Conservation (phyloP, 2,797 vertebrate species). For the Lithobates pipiens region DNA sequence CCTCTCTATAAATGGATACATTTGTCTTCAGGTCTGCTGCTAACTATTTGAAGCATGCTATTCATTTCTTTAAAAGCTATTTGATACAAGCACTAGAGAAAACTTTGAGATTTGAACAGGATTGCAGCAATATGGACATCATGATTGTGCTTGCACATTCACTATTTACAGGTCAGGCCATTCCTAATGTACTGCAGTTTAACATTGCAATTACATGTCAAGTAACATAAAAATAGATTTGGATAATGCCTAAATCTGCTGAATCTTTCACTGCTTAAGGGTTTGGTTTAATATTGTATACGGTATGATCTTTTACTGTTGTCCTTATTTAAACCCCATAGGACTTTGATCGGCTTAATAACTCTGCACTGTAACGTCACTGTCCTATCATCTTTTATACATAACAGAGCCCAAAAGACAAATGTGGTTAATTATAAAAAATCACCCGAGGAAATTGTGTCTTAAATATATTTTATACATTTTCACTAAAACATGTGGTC, state of each 20-base stretch:
- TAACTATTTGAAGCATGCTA: neutral
- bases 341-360: slow-evolving; percentile 53
- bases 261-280: slow-evolving; percentile 21
- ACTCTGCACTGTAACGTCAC: slow-evolving; percentile 21
- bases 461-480: slow-evolving; percentile 34
- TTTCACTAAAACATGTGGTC: slow-evolving; percentile 26
- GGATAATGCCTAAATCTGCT: slow-evolving; percentile 43
- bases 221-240: slow-evolving; percentile 24
- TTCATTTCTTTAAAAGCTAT: neutral
- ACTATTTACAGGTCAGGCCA: slow-evolving; percentile 25
- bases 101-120: neutral
- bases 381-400: slow-evolving; percentile 44
- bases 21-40: no score
- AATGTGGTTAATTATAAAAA: slow-evolving; percentile 37
- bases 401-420: slow-evolving; percentile 17
- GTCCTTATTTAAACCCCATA: slow-evolving; percentile 51
- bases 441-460: slow-evolving; percentile 30
- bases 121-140: slow-evolving; percentile 11
- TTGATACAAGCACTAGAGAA: slow-evolving; percentile 1
- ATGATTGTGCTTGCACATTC: slow-evolving; percentile 25
- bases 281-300: slow-evolving; percentile 17
- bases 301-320: neutral
- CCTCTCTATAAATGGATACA: no score
- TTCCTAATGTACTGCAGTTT: slow-evolving; percentile 20
- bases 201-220: slow-evolving; percentile 37